phyloP scores from a whole-genome alignment of 2,888 invertebrate species.

The Tethea ocularis region DNA sequence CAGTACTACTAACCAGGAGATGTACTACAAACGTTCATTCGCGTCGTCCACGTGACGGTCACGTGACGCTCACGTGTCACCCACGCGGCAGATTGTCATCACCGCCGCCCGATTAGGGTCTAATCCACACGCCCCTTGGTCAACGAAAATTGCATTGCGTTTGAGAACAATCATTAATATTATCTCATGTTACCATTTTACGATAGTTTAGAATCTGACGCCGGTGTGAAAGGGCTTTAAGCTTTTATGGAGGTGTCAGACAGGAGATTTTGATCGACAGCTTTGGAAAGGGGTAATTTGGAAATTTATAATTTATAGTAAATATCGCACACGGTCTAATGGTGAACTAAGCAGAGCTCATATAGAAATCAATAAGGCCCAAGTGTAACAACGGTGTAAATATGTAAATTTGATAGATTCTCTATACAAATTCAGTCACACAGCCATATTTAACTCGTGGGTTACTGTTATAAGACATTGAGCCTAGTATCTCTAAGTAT shows the following conservation, averaged over 20 bases:
- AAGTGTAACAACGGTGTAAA: too few species aligned
- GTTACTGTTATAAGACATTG: too few species aligned
- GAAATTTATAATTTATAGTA: slow-evolving; percentile 10
- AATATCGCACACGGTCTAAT: not conserved
- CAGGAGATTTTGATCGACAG: slow-evolving; percentile 58
- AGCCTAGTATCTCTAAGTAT: too few species aligned
- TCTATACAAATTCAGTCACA: too few species aligned
- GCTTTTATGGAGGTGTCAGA: slow-evolving; percentile 32
- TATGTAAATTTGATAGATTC: too few species aligned
- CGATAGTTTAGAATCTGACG: slow-evolving; percentile 50
- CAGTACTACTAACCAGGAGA: slow-evolving; percentile 13
- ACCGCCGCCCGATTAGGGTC: slow-evolving; percentile 73
- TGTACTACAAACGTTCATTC: slow-evolving; percentile 26
- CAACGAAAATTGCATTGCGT: slow-evolving; percentile 64
- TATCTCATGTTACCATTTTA: slow-evolving; percentile 74
- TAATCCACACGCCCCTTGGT: slow-evolving; percentile 73
- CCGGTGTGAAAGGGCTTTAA: slow-evolving; percentile 23
- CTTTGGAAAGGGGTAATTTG: slow-evolving; percentile 41
- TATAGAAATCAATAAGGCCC: too few species aligned
- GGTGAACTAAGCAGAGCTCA: too few species aligned
- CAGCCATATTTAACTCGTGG: too few species aligned
- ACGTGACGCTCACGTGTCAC: slow-evolving; percentile 53
- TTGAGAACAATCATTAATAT: slow-evolving; percentile 65
- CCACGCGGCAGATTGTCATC: slow-evolving; percentile 72
- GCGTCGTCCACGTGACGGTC: slow-evolving; percentile 44